These are phyloP conservation scores for Pica pica DNA, from an alignment of 2,113 vertebrate genomes.

Conservation along the genomic window DNA sequence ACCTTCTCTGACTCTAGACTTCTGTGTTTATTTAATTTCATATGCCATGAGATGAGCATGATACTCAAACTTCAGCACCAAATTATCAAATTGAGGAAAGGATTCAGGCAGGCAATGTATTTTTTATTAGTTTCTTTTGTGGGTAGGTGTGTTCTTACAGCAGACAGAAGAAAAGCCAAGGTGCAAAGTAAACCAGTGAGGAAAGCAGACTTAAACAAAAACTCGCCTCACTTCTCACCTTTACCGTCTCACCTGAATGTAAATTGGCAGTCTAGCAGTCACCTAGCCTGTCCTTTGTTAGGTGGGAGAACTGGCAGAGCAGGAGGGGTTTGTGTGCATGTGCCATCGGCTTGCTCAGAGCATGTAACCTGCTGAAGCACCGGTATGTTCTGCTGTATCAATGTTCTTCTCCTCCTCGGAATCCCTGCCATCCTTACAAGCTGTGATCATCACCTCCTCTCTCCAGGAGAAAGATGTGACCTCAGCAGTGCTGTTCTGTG, in stretches of 20 bases:
- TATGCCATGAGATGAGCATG: not conserved
- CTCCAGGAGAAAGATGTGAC: not conserved
- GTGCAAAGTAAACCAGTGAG: not conserved
- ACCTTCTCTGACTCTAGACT: not conserved
- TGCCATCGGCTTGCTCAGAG: not conserved
- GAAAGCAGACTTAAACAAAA: not conserved
- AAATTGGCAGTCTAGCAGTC: not conserved
- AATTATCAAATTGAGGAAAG: not conserved
- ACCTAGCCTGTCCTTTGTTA: not conserved
- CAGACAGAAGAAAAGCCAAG: not conserved
- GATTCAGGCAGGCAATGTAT: not conserved
- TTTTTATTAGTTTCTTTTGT: not conserved
- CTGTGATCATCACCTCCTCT: not conserved
- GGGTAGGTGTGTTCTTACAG: not conserved
- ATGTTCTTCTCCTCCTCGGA: not conserved
- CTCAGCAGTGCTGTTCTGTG: not conserved
- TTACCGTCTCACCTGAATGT: not conserved
- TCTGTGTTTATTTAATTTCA: not conserved
- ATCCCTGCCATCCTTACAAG: not conserved
- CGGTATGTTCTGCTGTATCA: fast-evolving
- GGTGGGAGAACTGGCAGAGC: not conserved
- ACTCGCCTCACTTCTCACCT: not conserved
- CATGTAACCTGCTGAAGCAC: fast-evolving
- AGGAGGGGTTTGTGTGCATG: fast-evolving
- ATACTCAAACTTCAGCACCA: not conserved